Evolutionary conservation across 1,140 invertebrate genomes (phyloP).

Genomic region (Dreissena polymorpha): DNA sequence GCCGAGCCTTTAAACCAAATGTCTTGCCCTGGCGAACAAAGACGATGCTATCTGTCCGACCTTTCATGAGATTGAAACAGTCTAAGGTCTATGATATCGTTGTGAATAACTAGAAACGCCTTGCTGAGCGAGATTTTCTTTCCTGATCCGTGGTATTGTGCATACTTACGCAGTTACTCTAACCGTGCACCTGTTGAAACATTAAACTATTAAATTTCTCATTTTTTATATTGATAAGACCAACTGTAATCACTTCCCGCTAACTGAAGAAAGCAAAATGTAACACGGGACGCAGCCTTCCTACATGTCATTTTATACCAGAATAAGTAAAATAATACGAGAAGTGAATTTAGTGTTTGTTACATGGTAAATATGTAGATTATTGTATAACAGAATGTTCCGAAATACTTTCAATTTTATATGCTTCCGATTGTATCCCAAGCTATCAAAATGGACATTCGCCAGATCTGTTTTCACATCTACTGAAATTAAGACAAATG

Average conservation of each 20-base stretch:
- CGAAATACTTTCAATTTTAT: conserved; percentile 25
- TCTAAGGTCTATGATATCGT: neutral
- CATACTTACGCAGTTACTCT: neutral
- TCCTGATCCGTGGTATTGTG: neutral
- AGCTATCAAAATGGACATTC: conserved; percentile 47
- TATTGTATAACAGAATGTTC: neutral
- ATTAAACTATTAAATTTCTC: conserved; percentile 4
- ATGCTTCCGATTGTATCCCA: neutral
- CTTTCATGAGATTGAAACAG: neutral
- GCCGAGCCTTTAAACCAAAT: neutral
- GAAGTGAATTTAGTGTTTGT: conserved; percentile 19
- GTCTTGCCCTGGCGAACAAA: neutral
- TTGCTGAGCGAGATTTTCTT: neutral
- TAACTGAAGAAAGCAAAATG: conserved; percentile 33
- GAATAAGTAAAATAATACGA: conserved; percentile 51
- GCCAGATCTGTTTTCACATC: conserved; percentile 32
- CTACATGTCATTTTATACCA: conserved; percentile 15
- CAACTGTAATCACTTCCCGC: conserved; percentile 26
- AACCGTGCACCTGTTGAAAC: conserved; percentile 29
- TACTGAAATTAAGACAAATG: conserved; percentile 46
- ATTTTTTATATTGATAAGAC: conserved; percentile 11
- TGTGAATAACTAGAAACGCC: conserved; percentile 21
- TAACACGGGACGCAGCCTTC: neutral
- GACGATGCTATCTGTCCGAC: conserved; percentile 3
- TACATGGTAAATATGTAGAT: neutral